These are phyloP conservation scores for Apamea sordens DNA, from an alignment of 2,888 invertebrate genomes.

Conservation along the genomic window DNA sequence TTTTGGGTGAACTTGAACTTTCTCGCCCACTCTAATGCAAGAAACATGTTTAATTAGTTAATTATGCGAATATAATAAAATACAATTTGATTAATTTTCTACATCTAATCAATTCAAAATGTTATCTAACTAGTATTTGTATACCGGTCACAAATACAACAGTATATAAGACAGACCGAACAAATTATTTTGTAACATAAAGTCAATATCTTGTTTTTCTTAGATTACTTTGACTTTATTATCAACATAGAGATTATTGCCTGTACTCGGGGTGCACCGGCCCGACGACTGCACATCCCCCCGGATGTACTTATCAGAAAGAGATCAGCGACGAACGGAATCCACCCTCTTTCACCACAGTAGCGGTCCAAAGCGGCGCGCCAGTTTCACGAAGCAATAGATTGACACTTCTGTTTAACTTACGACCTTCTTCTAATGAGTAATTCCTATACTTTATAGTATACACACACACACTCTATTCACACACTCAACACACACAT, in stretches of 20 bases:
- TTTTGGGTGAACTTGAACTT: too few species aligned
- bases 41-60: neutral
- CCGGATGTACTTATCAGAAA: neutral
- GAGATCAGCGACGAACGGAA: too few species aligned
- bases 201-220: neutral
- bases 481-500: too few species aligned
- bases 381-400: too few species aligned
- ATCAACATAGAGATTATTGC: neutral
- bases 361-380: too few species aligned
- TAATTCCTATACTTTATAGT: too few species aligned
- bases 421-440: too few species aligned
- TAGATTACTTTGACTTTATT: neutral
- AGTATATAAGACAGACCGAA: too few species aligned
- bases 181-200: neutral
- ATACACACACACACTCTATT: too few species aligned
- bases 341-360: too few species aligned
- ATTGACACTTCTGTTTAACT: too few species aligned
- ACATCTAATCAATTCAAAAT: neutral
- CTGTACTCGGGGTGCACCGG: conserved; percentile 21
- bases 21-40: neutral
- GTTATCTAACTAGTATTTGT: neutral
- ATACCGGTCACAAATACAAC: neutral
- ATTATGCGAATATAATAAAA: neutral
- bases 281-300: neutral
- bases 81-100: neutral